phyloP scores from a whole-genome alignment of 1,140 invertebrate genomes.

The Drosophila sulfurigaster region DNA sequence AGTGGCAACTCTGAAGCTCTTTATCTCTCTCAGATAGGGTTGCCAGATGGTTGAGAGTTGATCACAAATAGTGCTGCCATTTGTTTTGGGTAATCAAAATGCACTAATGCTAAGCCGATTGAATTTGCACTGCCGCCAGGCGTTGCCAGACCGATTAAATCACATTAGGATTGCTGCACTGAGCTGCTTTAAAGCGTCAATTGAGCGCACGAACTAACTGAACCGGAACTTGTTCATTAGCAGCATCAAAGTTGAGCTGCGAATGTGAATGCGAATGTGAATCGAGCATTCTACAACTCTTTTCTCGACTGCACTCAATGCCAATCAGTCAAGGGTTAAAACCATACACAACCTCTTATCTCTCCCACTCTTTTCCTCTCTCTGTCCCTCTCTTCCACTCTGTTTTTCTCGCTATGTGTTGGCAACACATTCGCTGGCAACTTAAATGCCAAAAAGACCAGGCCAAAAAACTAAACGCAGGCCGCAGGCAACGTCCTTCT shows the following conservation, averaged over 20 bases:
- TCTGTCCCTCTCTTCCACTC: neutral
- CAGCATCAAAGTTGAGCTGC: slow-evolving; percentile 13
- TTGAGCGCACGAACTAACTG: neutral
- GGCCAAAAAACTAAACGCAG: slow-evolving; percentile 45
- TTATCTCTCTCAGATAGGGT: too few relatives aligned
- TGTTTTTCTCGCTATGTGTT: slow-evolving; percentile 2
- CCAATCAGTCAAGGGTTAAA: slow-evolving; percentile 48
- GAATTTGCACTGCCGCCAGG: too few relatives aligned
- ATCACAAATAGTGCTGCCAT: too few relatives aligned
- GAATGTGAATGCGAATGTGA: neutral
- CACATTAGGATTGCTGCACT: neutral
- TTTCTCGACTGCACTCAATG: slow-evolving; percentile 23
- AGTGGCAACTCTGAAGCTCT: too few relatives aligned
- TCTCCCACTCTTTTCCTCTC: neutral
- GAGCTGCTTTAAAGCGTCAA: neutral
- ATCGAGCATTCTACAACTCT: neutral
- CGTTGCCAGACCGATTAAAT: slow-evolving; percentile 3
- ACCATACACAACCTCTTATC: slow-evolving; percentile 17
- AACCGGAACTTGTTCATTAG: slow-evolving; percentile 40
- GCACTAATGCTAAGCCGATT: too few relatives aligned
- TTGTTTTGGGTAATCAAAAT: too few relatives aligned
- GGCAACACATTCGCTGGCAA: slow-evolving; percentile 19
- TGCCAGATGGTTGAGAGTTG: too few relatives aligned
- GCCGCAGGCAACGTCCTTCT: slow-evolving; percentile 22
- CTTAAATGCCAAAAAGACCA: slow-evolving; percentile 45